These are phyloP conservation scores for Coregonus ussuriensis DNA, from an alignment of 2,797 vertebrate species.

Conservation along the genomic window DNA sequence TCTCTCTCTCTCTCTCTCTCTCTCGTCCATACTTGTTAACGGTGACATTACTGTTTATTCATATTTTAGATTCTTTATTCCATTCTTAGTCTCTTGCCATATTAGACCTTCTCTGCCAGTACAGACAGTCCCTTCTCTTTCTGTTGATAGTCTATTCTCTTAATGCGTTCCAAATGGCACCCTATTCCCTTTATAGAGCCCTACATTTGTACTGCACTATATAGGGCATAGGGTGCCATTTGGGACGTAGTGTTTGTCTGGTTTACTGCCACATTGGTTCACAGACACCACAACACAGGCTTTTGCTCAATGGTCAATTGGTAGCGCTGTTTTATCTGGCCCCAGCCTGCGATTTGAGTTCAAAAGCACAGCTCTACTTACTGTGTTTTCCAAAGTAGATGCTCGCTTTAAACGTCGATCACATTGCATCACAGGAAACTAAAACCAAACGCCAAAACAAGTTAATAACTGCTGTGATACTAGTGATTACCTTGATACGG, in stretches of 20 bases:
- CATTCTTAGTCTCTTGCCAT: neutral
- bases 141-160: neutral
- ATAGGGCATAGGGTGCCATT: too few relatives aligned
- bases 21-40: neutral
- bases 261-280: conserved; percentile 10
- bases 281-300: neutral
- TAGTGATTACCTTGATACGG: neutral
- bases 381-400: neutral
- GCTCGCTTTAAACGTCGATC: neutral
- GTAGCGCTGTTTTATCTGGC: too few relatives aligned
- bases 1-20: too few relatives aligned
- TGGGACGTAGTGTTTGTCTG: neutral
- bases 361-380: neutral
- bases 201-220: too few relatives aligned
- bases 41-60: too few relatives aligned
- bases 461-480: conserved; percentile 9
- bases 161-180: too few relatives aligned
- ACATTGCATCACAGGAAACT: neutral
- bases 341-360: neutral
- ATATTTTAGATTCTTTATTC: neutral
- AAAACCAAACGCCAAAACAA: neutral
- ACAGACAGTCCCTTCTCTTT: neutral
- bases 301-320: conserved; percentile 11
- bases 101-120: neutral
- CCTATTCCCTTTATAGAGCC: too few relatives aligned